A percentile compares a stretch with the other conserved stretches of the same genome.
Evolutionary conservation across 2,797 vertebrate species (phyloP).

Genomic region (Neosilurus hyrtlii): DNA sequence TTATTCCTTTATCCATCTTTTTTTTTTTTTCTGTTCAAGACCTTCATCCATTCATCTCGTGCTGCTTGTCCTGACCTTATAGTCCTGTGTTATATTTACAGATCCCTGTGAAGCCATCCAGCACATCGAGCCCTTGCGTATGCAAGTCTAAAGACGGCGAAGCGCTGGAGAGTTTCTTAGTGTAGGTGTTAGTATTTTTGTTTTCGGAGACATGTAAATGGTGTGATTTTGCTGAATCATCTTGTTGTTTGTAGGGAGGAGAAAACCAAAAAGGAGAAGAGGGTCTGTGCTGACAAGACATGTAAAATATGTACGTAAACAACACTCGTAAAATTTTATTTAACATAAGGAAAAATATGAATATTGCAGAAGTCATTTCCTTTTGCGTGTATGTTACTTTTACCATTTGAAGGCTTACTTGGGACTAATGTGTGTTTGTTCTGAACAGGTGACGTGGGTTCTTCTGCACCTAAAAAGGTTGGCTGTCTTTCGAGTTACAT

Average conservation of each 20-base stretch:
- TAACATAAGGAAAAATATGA: too few relatives aligned
- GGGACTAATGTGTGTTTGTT: conserved; percentile 23
- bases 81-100: conserved; percentile 46
- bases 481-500: background rate
- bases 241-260: conserved; percentile 26
- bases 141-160: conserved; percentile 62
- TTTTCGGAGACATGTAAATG: background rate
- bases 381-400: background rate
- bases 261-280: conserved; percentile 48
- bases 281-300: conserved; percentile 60
- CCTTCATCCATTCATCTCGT: background rate
- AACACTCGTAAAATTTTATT: background rate
- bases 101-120: conserved; percentile 67
- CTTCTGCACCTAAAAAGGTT: conserved; percentile 70
- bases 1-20: background rate
- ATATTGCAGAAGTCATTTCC: background rate
- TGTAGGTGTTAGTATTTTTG: conserved; percentile 60
- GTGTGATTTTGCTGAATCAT: background rate
- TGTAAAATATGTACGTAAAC: conserved; percentile 68
- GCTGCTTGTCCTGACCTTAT: background rate
- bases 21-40: background rate
- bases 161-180: conserved; percentile 59
- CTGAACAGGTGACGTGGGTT: conserved; percentile 65
- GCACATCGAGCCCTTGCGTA: conserved; percentile 56
- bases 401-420: background rate